A percentile compares a stretch with the other conserved stretches of the same genome.
Conservation (phyloP, 2,888 invertebrate genomes). For the Limenitis arthemis region DNA sequence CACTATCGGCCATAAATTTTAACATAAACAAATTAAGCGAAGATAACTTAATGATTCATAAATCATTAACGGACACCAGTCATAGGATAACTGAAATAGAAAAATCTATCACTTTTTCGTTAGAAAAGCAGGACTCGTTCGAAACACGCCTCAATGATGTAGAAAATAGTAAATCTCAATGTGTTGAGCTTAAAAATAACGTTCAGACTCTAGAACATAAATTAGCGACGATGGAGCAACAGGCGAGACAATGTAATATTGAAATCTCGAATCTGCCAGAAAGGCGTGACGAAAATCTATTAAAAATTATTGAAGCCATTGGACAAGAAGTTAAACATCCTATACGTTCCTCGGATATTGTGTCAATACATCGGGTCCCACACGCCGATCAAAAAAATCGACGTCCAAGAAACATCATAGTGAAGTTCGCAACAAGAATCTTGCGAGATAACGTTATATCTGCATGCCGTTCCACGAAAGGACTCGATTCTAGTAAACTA, state of each 20-base stretch:
- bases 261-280: slow-evolving; percentile 9
- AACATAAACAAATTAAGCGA: background rate
- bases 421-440: slow-evolving; percentile 5
- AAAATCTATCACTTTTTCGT: background rate
- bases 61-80: background rate
- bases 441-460: slow-evolving; percentile 12
- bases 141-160: background rate
- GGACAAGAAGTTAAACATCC: background rate
- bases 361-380: slow-evolving; percentile 5
- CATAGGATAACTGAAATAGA: background rate
- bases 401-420: slow-evolving; percentile 7
- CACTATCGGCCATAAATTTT: background rate
- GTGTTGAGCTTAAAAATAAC: background rate
- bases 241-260: slow-evolving; percentile 6
- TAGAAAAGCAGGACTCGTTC: background rate
- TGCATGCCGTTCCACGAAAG: slow-evolving; percentile 5
- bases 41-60: background rate
- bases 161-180: background rate
- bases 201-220: no score
- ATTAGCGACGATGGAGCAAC: slow-evolving; percentile 6
- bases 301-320: background rate
- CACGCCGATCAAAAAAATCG: background rate
- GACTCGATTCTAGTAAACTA: slow-evolving; percentile 3
- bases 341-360: background rate
- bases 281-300: slow-evolving; percentile 1